phyloP scores from a whole-genome alignment of 1,140 invertebrate species.

The Drosophila sp. region DNA sequence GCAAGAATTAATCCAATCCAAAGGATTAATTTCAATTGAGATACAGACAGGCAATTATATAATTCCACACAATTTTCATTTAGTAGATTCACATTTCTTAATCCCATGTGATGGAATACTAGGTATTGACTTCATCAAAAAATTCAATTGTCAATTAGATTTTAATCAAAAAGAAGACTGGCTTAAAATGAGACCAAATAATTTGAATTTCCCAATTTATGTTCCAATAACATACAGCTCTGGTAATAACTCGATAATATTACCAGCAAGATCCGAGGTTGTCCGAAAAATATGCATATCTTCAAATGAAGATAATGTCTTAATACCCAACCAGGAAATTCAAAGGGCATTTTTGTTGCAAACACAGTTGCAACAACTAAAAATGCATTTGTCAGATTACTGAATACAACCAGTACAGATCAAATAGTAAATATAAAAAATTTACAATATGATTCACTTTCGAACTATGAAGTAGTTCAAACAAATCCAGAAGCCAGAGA shows the following conservation, averaged over 20 bases:
- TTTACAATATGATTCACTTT: too few relatives aligned
- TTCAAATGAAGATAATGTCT: constrained; percentile 21
- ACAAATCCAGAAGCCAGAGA: not conserved
- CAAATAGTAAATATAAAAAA: too few relatives aligned
- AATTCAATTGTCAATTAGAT: constrained; percentile 11
- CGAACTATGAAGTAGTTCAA: constrained; percentile 11
- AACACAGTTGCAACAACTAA: too few relatives aligned
- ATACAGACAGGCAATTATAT: constrained; percentile 14
- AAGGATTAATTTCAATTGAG: not conserved
- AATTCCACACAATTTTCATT: constrained; percentile 18
- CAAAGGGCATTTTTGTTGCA: too few relatives aligned
- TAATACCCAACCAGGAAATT: too few relatives aligned
- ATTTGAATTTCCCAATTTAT: constrained; percentile 15
- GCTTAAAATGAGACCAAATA: constrained; percentile 20
- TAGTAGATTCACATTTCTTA: constrained; percentile 3
- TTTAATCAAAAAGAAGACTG: not conserved
- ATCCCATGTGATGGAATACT: constrained; percentile 11
- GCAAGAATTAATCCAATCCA: not conserved
- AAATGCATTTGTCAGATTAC: too few relatives aligned
- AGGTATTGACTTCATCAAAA: constrained; percentile 24
- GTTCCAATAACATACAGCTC: constrained; percentile 12
- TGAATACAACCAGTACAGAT: too few relatives aligned
- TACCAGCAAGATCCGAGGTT: too few relatives aligned
- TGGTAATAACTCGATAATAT: too few relatives aligned
- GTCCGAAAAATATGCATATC: not conserved